These are phyloP conservation scores for Vidua chalybeata DNA, from an alignment of 2,113 vertebrate species.

Conservation along the genomic window DNA sequence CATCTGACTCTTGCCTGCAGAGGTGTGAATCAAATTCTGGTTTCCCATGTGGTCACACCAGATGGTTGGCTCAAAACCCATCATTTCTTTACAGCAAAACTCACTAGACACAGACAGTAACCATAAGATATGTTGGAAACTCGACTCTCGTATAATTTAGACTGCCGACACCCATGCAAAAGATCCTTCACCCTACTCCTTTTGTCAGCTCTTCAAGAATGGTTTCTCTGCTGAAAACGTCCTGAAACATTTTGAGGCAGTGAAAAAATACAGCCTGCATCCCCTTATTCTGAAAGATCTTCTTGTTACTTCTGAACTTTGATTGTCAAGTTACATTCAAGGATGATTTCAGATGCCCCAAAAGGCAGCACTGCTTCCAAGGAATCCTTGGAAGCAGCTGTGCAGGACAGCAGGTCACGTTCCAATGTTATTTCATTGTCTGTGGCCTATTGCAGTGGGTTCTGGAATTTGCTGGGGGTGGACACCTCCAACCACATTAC, in stretches of 20 bases:
- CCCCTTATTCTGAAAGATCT: not conserved
- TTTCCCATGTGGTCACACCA: conserved; percentile 65
- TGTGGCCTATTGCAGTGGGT: not conserved
- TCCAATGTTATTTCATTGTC: not conserved
- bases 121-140: conserved; percentile 55
- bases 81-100: conserved; percentile 59
- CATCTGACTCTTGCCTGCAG: conserved; percentile 62
- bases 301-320: not conserved
- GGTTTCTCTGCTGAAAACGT: not conserved
- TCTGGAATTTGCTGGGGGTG: not conserved
- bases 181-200: conserved; percentile 32
- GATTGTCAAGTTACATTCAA: not conserved
- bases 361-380: not conserved
- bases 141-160: conserved; percentile 20
- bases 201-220: conserved; percentile 26
- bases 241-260: conserved; percentile 8
- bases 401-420: not conserved
- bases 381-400: not conserved
- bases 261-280: not conserved
- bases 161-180: conserved; percentile 32
- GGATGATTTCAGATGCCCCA: not conserved
- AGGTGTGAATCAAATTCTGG: conserved; percentile 66
- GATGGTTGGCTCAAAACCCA: conserved; percentile 54
- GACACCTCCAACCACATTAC: not conserved
- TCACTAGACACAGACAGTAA: conserved; percentile 63